phyloP scores from a whole-genome alignment of 1,140 invertebrate genomes.

The Drosophila malerkotliana region DNA sequence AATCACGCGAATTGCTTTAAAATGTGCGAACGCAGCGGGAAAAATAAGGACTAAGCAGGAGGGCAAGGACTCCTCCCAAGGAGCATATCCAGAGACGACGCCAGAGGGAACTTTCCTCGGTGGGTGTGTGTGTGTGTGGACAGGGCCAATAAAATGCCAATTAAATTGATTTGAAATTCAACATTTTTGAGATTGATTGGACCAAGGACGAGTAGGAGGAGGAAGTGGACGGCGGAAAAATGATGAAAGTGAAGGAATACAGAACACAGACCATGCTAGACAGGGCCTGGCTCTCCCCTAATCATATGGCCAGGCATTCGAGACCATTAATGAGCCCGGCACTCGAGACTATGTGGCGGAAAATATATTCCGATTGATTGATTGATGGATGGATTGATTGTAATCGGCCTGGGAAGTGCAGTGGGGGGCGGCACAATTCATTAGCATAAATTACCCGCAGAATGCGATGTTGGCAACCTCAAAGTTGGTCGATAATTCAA shows the following conservation, averaged over 20 bases:
- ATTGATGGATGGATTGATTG: constrained; percentile 45
- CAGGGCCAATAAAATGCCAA: constrained; percentile 49
- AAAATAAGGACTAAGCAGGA: not conserved
- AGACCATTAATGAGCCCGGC: constrained; percentile 56
- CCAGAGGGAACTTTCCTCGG: not conserved
- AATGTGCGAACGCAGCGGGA: constrained; percentile 46
- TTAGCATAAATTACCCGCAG: constrained; percentile 71
- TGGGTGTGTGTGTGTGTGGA: constrained; percentile 8
- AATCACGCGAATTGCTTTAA: constrained; percentile 63
- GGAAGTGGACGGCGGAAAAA: not conserved
- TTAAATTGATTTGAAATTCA: constrained; percentile 69
- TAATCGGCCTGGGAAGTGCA: constrained; percentile 12
- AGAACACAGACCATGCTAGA: not conserved
- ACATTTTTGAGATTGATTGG: constrained; percentile 22
- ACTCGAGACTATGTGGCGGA: constrained; percentile 45
- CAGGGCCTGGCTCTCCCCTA: not conserved
- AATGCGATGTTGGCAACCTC: not conserved
- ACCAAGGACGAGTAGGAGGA: too few relatives aligned
- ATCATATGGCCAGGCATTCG: not conserved
- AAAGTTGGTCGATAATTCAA: not conserved
- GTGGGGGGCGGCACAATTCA: constrained; percentile 45
- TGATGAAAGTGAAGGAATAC: not conserved
- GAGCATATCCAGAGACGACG: not conserved
- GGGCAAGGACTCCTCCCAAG: not conserved
- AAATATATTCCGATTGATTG: constrained; percentile 55